Evolutionary conservation across 2,113 vertebrate genomes (phyloP).

Genomic region (Conger conger): DNA sequence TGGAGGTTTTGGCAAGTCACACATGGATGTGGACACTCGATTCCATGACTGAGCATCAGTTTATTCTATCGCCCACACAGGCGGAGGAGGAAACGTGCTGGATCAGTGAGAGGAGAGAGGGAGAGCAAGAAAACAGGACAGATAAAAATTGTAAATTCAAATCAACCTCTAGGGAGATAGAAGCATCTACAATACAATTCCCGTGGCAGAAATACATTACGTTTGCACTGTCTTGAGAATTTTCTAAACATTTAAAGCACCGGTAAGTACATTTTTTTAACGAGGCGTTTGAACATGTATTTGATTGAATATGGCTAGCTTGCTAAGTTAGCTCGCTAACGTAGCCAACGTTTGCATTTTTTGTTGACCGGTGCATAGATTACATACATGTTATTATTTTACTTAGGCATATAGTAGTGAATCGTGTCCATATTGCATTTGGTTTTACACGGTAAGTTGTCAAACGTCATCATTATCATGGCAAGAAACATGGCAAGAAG

Average conservation of each 20-base stretch:
- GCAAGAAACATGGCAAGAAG: neutral
- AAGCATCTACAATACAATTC: neutral
- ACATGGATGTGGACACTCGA: neutral
- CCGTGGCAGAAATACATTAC: neutral
- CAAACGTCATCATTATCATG: neutral
- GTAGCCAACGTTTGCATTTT: no score
- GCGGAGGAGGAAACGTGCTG: conserved; percentile 12
- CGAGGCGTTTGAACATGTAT: no score
- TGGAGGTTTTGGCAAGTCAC: neutral
- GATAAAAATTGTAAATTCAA: neutral
- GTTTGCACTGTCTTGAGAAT: neutral
- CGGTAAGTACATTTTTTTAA: no score
- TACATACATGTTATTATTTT: neutral
- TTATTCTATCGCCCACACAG: conserved; percentile 17
- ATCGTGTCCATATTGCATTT: neutral
- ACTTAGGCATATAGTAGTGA: neutral
- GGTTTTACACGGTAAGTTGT: neutral
- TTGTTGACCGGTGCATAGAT: no score
- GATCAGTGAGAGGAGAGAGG: neutral
- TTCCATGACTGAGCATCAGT: neutral
- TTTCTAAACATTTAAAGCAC: no score
- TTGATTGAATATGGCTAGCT: no score
- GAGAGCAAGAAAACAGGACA: neutral
- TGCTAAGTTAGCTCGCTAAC: no score
- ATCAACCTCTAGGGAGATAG: neutral